Conservation (phyloP, 2,888 invertebrate species). For the Chalcosyrphus nemorum region DNA sequence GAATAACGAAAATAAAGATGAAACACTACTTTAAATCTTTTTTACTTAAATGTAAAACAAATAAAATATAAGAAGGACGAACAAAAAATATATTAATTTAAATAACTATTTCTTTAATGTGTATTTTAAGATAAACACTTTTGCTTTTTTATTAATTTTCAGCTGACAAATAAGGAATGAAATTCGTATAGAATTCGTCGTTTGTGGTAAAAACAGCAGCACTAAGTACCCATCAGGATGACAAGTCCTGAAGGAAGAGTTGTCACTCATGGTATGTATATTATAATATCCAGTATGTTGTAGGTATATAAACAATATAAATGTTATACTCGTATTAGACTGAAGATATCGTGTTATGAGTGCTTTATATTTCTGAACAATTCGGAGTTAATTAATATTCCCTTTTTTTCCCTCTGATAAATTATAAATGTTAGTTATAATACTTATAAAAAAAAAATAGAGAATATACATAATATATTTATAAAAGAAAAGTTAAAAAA, state of each 20-base stretch:
- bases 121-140: too few species aligned
- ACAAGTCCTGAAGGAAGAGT: conserved; percentile 72
- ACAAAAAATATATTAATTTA: too few species aligned
- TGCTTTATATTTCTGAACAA: too few species aligned
- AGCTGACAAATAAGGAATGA: conserved; percentile 45
- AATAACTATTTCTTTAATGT: too few species aligned
- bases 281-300: background rate
- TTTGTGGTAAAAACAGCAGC: conserved; percentile 5
- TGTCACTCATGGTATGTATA: conserved; percentile 67
- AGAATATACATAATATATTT: too few species aligned
- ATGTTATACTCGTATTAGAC: too few species aligned
- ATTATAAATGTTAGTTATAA: too few species aligned
- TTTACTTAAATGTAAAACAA: background rate
- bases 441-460: too few species aligned
- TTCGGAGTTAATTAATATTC: too few species aligned
- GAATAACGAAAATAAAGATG: conserved; percentile 24
- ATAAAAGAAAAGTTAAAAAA: background rate
- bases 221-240: conserved; percentile 44
- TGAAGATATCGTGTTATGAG: too few species aligned
- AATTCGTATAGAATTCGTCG: background rate
- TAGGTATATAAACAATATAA: background rate
- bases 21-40: background rate
- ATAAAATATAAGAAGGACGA: background rate
- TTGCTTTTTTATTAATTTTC: conserved; percentile 23
- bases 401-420: too few species aligned